phyloP scores from a whole-genome alignment of 2,888 invertebrate species.

The Scaptomyza parva region DNA sequence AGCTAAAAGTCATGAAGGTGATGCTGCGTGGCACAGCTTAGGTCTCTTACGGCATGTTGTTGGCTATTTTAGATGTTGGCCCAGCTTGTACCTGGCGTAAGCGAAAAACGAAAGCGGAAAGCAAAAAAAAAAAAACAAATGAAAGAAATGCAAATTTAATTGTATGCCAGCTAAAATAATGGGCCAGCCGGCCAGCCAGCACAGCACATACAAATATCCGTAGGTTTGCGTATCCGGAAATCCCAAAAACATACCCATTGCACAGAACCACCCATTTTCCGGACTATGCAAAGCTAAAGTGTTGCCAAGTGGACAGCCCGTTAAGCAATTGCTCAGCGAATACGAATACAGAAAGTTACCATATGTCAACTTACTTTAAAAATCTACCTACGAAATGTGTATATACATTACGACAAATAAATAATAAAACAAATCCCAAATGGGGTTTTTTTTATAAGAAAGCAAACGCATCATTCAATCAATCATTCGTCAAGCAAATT shows the following conservation, averaged over 20 bases:
- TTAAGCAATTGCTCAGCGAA: not conserved
- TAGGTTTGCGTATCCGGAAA: constrained; percentile 14
- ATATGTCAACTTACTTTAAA: constrained; percentile 7
- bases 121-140: constrained; percentile 23
- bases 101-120: not conserved
- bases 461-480: too few species aligned
- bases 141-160: constrained; percentile 83
- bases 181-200: constrained; percentile 56
- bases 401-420: too few species aligned
- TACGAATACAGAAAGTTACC: not conserved
- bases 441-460: too few species aligned
- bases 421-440: too few species aligned
- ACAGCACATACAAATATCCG: constrained; percentile 31
- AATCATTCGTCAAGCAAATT: too few species aligned
- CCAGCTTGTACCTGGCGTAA: constrained; percentile 36
- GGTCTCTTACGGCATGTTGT: constrained; percentile 7
- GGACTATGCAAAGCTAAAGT: constrained; percentile 29
- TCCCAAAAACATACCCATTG: constrained; percentile 15
- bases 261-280: constrained; percentile 25
- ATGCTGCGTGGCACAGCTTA: constrained; percentile 26
- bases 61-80: constrained; percentile 28
- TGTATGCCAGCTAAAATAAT: constrained; percentile 79
- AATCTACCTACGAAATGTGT: not conserved
- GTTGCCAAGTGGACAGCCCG: constrained; percentile 53
- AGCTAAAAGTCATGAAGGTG: constrained; percentile 75